Base-by-base conservation (phyloP, 2,888 invertebrate genomes). In the Tuta absoluta region DNA sequence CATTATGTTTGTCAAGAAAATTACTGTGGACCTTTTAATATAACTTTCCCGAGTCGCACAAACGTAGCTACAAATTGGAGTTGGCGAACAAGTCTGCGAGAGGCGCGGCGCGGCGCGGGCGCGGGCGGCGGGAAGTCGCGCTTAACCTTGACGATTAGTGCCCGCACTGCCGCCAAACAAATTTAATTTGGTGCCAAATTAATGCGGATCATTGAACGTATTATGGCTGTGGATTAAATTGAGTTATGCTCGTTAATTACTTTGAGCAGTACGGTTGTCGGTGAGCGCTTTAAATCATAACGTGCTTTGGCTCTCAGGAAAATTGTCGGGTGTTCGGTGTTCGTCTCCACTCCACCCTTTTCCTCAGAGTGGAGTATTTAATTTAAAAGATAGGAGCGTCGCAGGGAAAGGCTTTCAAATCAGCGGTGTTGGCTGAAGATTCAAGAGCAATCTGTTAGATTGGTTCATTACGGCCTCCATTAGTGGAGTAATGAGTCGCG, bases 11-110 rank as follows among this genome's bases (percentile, higher is more conserved):
- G 89, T 87, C 81, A 86, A 89, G 89, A 86, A 89, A 88, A 89
- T 89, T 87, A 89, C 89, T 86, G 85, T 89, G 86, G 87, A 85
- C 89, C 88, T 91, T 91, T 92, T 92, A 91, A 92, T 91, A 92
- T 92, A 91, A 92, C 85, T 88, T 87, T 81, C 78, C 78, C 78
- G 79, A 84, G 81, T 82, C 79, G 77, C 79, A 84, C 84, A 83
- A 84, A 82, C 80, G 84, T 78, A 80, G 82, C 81, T 85, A 81
- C 84, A 86, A 89, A 86, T 86, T 87, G 85, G 86, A 86, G 86
- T 87, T 86, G 69, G 80, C 71, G 82, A 85, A 83, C 79, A 84
- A 87, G 84, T 87, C 84, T 69, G 78, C 69, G 75, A 2, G 49
- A 19, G 19, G 49, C 70, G 76, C 21, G 51, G 4, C 19, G 24